phyloP scores from a whole-genome alignment of 53 echinoderm and acorn worm species.

The Henricia sp. region DNA sequence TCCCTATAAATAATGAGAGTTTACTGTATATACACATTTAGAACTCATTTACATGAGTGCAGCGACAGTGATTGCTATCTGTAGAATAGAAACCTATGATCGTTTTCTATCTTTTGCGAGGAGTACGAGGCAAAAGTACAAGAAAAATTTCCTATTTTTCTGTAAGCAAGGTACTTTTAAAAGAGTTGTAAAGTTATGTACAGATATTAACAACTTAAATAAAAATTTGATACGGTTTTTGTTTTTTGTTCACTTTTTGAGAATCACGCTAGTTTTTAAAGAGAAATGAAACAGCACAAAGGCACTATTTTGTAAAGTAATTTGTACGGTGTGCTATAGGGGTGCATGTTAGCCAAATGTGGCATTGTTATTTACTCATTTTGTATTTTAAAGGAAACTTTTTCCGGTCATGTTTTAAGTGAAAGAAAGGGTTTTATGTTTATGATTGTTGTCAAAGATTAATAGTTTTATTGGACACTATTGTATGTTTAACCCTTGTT shows the following conservation, averaged over 20 bases:
- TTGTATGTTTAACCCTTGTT: no score
- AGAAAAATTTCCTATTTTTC: conserved; percentile 53
- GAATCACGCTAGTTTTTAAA: conserved; percentile 54
- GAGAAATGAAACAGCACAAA: conserved; percentile 5
- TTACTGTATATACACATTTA: no score
- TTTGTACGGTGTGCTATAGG: conserved; percentile 48
- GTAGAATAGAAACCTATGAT: conserved; percentile 61
- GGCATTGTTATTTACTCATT: no score
- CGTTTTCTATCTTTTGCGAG: conserved; percentile 3
- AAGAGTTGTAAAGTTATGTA: conserved; percentile 54
- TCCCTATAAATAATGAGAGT: no score
- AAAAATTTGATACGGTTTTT: conserved; percentile 34
- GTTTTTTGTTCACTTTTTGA: conserved; percentile 35
- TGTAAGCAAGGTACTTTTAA: conserved; percentile 39
- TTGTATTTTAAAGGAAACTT: no score
- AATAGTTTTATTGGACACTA: no score
- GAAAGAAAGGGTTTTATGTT: no score
- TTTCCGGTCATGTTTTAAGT: no score
- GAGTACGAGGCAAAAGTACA: neutral
- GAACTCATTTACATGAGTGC: no score
- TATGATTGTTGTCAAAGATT: no score
- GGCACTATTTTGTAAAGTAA: conserved; percentile 64
- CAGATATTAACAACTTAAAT: conserved; percentile 41
- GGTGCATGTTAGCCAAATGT: conserved; percentile 46
- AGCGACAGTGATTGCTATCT: conserved; percentile 27